Percentiles rank a stretch among this genome's conserved stretches.
Evolutionary conservation across 2,113 vertebrate genomes (phyloP).

Genomic region (Thymallus thymallus): DNA sequence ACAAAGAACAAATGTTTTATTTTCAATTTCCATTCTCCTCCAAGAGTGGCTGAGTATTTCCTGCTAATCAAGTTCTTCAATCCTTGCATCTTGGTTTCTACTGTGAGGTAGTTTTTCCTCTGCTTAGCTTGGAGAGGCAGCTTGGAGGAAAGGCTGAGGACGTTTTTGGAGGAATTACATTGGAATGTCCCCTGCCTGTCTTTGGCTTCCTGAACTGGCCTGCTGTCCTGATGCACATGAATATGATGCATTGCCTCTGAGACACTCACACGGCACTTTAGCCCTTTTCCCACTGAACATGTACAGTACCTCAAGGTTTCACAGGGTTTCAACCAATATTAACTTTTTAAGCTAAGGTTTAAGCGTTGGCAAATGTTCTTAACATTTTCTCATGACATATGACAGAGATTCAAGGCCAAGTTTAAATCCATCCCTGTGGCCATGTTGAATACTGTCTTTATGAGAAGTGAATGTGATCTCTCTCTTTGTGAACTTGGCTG

Average conservation of each 20-base stretch:
- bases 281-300: background rate
- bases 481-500: conserved; percentile 7
- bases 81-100: background rate
- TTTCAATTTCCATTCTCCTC: too few species aligned
- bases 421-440: background rate
- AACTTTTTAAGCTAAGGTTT: background rate
- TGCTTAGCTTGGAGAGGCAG: background rate
- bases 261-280: background rate
- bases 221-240: background rate
- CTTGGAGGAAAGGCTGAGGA: background rate
- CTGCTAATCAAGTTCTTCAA: background rate
- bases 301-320: background rate
- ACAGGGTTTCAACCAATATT: background rate
- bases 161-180: background rate
- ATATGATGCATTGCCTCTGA: background rate
- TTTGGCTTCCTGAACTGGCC: background rate
- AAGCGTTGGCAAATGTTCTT: background rate
- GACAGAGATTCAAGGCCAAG: background rate
- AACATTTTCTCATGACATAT: background rate
- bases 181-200: conserved; percentile 6
- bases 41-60: background rate
- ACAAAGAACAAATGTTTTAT: too few species aligned
- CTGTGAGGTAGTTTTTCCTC: background rate
- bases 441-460: background rate
- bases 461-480: background rate